phyloP scores from a whole-genome alignment of 2,888 invertebrate species.

The Meta bourneti region DNA sequence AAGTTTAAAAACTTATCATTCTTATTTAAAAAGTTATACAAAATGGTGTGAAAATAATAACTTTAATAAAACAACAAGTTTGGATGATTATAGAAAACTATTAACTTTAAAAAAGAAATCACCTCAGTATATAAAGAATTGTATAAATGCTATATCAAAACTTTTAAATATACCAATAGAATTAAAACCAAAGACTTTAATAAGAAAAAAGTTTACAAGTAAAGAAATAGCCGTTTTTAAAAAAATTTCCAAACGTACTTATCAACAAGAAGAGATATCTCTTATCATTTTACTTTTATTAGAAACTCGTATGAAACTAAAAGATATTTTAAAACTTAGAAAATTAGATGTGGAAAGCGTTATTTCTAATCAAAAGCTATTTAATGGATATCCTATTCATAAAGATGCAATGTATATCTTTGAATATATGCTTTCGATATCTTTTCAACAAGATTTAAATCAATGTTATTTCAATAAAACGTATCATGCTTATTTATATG shows the following conservation, averaged over 20 bases:
- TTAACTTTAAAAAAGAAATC: conserved; percentile 3
- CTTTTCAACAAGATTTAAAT: not conserved
- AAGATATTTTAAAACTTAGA: not conserved
- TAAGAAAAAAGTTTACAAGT: not conserved
- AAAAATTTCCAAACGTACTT: not conserved
- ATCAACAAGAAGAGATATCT: conserved; percentile 11
- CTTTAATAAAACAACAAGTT: not conserved
- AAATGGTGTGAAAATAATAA: conserved; percentile 26
- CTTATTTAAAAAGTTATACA: conserved; percentile 33
- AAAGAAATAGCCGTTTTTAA: not conserved
- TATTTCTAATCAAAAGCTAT: not conserved
- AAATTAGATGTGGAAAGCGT: conserved; percentile 1
- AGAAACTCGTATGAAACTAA: not conserved
- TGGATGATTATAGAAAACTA: not conserved
- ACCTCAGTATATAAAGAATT: not conserved
- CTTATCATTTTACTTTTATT: not conserved
- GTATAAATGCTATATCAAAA: conserved; percentile 13
- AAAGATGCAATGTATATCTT: not conserved
- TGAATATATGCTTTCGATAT: conserved; percentile 8
- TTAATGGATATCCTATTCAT: not conserved
- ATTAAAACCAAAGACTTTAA: not conserved
- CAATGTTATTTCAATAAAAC: not conserved
- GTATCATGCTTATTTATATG: conserved; percentile 10
- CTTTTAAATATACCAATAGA: not conserved
- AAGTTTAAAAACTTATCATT: conserved; percentile 7